A percentile compares a stretch with the other conserved stretches of the same genome.
Evolutionary conservation across 2,888 invertebrate species (phyloP).

Genomic region (Harpalus rufipes): DNA sequence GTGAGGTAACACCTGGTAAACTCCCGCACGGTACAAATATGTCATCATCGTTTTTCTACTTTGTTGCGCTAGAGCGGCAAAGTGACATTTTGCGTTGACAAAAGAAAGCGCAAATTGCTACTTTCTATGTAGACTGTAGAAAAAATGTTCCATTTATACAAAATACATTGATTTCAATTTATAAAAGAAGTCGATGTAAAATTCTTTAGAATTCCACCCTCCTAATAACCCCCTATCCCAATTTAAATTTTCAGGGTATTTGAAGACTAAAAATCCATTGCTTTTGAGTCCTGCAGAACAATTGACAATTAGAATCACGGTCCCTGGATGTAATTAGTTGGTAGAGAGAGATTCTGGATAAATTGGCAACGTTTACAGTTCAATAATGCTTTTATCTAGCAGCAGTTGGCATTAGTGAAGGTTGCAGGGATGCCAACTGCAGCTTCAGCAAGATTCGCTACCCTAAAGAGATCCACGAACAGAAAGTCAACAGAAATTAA

Average conservation of each 20-base stretch:
- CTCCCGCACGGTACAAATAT: too few species aligned
- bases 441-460: neutral
- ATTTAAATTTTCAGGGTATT: slow-evolving; percentile 20
- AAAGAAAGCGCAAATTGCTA: too few species aligned
- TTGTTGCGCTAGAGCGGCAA: too few species aligned
- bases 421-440: slow-evolving; percentile 1
- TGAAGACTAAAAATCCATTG: slow-evolving; percentile 34
- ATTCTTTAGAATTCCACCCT: neutral
- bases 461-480: neutral
- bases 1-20: too few species aligned
- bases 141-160: too few species aligned
- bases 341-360: slow-evolving; percentile 6
- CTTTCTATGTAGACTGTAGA: too few species aligned
- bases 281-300: neutral
- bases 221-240: neutral
- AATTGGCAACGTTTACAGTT: slow-evolving; percentile 34
- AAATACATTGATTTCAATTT: too few species aligned
- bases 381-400: slow-evolving; percentile 38
- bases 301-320: slow-evolving; percentile 3
- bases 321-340: slow-evolving; percentile 13
- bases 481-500: too few species aligned
- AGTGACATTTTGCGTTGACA: too few species aligned
- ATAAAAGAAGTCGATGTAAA: too few species aligned
- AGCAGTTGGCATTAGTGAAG: slow-evolving; percentile 7
- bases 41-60: too few species aligned